These are phyloP conservation scores for Lepus townsendii DNA, from an alignment of 2,797 vertebrate genomes.

Conservation along the genomic window DNA sequence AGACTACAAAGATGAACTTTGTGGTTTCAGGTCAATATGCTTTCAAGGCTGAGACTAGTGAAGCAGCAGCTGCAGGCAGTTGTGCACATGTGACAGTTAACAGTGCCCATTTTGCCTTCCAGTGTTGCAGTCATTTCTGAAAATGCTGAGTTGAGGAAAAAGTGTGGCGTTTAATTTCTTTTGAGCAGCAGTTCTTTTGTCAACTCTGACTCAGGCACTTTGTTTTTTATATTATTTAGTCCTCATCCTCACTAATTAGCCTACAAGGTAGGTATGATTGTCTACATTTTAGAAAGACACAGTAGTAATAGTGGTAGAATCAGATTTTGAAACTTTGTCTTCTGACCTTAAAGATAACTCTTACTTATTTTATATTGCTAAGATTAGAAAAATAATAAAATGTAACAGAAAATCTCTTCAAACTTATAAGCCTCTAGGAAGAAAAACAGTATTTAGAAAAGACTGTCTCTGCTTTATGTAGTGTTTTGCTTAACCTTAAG, in stretches of 20 bases:
- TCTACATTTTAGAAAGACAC: slow-evolving; percentile 7
- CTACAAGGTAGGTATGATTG: neutral
- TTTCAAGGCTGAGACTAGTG: neutral
- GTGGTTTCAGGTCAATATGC: neutral
- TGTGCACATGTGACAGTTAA: neutral
- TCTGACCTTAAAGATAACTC: neutral
- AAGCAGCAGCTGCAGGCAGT: neutral
- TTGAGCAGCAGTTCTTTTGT: slow-evolving; percentile 8
- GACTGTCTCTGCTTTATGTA: neutral
- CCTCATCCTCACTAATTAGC: slow-evolving; percentile 7
- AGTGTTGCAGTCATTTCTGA: neutral
- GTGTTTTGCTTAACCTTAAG: slow-evolving; percentile 27
- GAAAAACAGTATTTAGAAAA: slow-evolving; percentile 48
- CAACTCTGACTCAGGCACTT: neutral
- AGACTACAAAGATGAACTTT: neutral
- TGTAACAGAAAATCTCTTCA: slow-evolving; percentile 38
- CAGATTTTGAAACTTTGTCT: slow-evolving; percentile 2
- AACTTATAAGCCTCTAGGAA: neutral
- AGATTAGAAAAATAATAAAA: slow-evolving; percentile 16
- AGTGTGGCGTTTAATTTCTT: neutral
- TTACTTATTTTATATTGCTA: neutral
- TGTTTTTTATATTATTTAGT: slow-evolving; percentile 52
- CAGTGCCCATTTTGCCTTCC: neutral
- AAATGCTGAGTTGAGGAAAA: neutral
- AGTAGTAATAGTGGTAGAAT: slow-evolving; percentile 3